A percentile compares a stretch with the other conserved stretches of the same genome.
Conservation (phyloP, 2,113 vertebrate species). For the Psammodynastes pulverulentus region DNA sequence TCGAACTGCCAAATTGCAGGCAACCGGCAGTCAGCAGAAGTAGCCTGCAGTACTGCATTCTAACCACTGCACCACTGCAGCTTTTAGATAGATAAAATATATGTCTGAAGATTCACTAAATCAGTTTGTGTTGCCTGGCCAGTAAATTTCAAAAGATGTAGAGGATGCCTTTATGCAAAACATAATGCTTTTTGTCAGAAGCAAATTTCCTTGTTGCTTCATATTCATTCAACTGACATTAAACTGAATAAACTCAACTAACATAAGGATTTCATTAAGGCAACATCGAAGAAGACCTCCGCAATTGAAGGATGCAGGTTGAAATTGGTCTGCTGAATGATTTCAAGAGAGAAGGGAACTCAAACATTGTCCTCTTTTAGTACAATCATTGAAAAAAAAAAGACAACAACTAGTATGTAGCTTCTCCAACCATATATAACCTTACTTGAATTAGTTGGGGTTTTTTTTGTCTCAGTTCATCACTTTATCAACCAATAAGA, state of each 20-base stretch:
- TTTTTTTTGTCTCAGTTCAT: not conserved
- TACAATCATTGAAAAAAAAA: too few relatives aligned
- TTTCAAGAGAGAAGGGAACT: not conserved
- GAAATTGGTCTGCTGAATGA: not conserved
- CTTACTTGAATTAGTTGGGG: not conserved
- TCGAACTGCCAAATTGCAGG: too few relatives aligned
- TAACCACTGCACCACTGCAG: too few relatives aligned
- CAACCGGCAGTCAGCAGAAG: too few relatives aligned
- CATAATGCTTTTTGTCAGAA: not conserved
- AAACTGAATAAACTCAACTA: not conserved
- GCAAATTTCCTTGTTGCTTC: not conserved
- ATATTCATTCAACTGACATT: not conserved
- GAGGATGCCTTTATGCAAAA: not conserved
- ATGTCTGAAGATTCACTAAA: not conserved
- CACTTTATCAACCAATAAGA: not conserved
- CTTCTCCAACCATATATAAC: not conserved
- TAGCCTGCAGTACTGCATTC: too few relatives aligned
- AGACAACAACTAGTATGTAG: not conserved
- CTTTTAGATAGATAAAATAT: not conserved
- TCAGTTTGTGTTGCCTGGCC: not conserved
- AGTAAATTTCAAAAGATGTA: not conserved
- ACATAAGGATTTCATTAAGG: not conserved
- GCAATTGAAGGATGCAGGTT: not conserved
- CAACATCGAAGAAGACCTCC: not conserved
- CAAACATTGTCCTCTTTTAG: not conserved